phyloP scores from a whole-genome alignment of 2,888 invertebrate genomes.

The Xestia ashworthii region DNA sequence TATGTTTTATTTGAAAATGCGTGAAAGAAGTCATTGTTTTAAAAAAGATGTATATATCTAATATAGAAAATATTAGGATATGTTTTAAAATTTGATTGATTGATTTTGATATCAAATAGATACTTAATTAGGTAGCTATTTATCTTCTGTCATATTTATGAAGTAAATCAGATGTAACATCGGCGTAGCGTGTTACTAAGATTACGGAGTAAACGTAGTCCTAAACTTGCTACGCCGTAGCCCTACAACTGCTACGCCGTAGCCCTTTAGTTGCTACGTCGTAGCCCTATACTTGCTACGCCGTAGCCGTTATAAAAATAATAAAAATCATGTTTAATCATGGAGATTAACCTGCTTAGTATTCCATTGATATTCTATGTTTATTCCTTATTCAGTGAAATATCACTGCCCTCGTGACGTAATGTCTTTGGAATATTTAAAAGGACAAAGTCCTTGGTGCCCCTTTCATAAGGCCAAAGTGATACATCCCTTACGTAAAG shows the following conservation, averaged over 20 bases:
- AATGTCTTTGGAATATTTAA: background rate
- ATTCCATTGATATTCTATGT: background rate
- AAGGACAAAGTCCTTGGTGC: background rate
- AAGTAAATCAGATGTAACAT: background rate
- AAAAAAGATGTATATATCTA: no score
- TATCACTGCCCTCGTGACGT: background rate
- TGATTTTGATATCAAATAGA: no score
- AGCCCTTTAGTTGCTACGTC: no score
- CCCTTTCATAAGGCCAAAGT: slow-evolving; percentile 4
- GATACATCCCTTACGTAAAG: slow-evolving; percentile 19
- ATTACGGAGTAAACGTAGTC: background rate
- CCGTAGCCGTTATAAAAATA: no score
- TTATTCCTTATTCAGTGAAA: background rate
- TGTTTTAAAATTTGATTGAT: background rate
- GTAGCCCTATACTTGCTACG: background rate
- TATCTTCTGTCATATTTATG: background rate
- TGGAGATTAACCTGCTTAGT: background rate
- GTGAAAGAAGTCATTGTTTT: background rate
- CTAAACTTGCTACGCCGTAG: no score
- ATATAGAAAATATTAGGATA: background rate
- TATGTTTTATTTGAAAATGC: background rate
- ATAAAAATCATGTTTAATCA: no score
- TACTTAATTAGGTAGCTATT: no score
- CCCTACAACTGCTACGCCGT: no score
- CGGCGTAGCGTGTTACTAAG: background rate